Base-by-base conservation (phyloP, 1,140 invertebrate species). In the Nephila pilipes region DNA sequence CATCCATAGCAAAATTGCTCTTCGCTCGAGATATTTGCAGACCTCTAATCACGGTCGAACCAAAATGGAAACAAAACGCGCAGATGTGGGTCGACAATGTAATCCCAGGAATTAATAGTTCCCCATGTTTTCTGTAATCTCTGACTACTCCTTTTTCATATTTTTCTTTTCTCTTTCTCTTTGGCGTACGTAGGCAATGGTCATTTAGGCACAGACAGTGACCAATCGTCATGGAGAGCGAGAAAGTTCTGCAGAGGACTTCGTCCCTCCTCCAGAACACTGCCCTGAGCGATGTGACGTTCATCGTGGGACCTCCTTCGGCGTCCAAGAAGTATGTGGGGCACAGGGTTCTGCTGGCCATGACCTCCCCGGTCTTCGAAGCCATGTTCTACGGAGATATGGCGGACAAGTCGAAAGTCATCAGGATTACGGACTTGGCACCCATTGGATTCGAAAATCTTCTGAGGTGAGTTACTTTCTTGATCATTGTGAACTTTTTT, bases 351-450 rank as follows among this genome's bases (percentile, higher is more conserved):
- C 93, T 95, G 32, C 85, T 95, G 85, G 95, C 95, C 25, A 95
- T 95, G 95, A 95, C 95, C 22, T 94, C 94, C 0, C 88, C 94
- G 22, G 95, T 95, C 46, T 95, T 95, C 91, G 95, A 95, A 75
- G 94, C 94, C 80, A 95, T 95, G 94, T 95, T 95, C 85, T 95
- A 95, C 60, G 94, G 95, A 8, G 95, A 95, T 85, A 95, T 95
- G 95, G 95, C 95, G n/a, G 95, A 95, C 93, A 95, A 95, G 79
- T 94, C 94, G 36, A 95, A 95, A 93, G 94, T 95, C 25, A 94
- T 95, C 65, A 94, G 95, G n/a, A 94, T 95, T 25, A 94, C 95
- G 6, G 95, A 95, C 85, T 58, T 95, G 20, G 94, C 94, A 18
- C 94, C 95, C n/a, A 94, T 95, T 20, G 95, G 94, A 85, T 95